These are phyloP conservation scores for Platyscapa corneri DNA, from an alignment of 1,140 invertebrate species.

Conservation along the genomic window DNA sequence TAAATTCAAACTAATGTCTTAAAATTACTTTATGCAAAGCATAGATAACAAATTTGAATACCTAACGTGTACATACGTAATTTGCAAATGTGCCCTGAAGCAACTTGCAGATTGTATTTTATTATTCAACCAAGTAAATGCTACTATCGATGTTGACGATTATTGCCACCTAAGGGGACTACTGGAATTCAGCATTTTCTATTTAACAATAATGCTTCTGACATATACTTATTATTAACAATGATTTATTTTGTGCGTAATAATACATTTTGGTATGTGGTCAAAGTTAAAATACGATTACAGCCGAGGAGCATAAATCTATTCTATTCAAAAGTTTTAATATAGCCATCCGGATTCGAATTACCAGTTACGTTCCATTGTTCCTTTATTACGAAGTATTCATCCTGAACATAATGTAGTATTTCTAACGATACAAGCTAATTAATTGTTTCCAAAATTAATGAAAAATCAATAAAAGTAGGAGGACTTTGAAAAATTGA, in stretches of 20 bases:
- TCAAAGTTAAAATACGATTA: background rate
- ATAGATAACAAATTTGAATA: background rate
- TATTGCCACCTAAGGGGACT: background rate
- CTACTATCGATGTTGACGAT: background rate
- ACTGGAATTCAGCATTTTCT: background rate
- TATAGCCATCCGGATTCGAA: background rate
- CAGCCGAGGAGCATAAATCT: background rate
- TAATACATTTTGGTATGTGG: background rate
- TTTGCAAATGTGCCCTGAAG: background rate
- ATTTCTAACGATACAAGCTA: background rate
- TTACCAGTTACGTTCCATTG: background rate
- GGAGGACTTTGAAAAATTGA: background rate
- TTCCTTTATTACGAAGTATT: too few relatives aligned
- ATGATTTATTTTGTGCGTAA: constrained; percentile 1
- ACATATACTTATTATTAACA: constrained; percentile 1
- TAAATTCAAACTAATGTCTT: constrained; percentile 10
- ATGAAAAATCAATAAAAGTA: background rate
- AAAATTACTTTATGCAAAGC: background rate
- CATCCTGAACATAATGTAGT: background rate
- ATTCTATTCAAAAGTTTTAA: background rate
- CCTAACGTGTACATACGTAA: background rate
- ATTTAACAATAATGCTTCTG: background rate
- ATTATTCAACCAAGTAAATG: background rate
- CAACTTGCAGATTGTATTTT: constrained; percentile 7
- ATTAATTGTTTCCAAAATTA: background rate